Evolutionary conservation across 2,113 vertebrate species (phyloP).

Genomic region (Centrocercus urophasianus): DNA sequence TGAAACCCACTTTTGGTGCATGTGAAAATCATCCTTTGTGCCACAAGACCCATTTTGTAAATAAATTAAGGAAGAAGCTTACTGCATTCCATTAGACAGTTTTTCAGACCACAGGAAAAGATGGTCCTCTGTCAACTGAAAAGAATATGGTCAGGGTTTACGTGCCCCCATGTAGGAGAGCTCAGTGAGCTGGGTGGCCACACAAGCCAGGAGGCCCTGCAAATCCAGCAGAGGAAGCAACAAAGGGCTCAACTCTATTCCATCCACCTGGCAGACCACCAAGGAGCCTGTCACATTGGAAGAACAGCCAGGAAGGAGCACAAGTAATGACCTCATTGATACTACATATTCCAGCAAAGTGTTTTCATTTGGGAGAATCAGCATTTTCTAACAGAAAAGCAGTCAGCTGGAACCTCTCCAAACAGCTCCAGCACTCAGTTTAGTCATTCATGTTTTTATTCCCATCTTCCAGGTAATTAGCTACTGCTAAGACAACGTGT

Average conservation of each 20-base stretch:
- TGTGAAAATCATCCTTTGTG: not conserved
- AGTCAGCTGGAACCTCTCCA: constrained; percentile 1
- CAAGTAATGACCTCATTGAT: not conserved
- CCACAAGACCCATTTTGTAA: not conserved
- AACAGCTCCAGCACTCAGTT: not conserved
- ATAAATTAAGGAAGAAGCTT: not conserved
- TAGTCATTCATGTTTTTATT: constrained; percentile 8
- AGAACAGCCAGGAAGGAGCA: not conserved
- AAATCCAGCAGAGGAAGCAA: not conserved
- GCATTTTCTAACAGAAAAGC: not conserved
- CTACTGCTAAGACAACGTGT: not conserved
- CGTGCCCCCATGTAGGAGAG: too few species aligned
- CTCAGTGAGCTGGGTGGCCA: not conserved
- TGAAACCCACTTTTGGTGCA: not conserved
- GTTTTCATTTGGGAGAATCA: not conserved
- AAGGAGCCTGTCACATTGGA: not conserved
- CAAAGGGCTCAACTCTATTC: not conserved
- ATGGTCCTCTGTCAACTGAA: not conserved
- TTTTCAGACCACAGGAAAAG: not conserved
- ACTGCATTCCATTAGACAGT: not conserved
- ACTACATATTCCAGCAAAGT: not conserved
- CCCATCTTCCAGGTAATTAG: constrained; percentile 46
- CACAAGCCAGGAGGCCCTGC: not conserved
- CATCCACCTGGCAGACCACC: too few species aligned
- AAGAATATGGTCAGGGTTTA: not conserved